Percentiles rank a stretch among this genome's conserved stretches.
Evolutionary conservation across 2,113 vertebrate genomes (phyloP).

Genomic region (Opisthocomus hoazin): DNA sequence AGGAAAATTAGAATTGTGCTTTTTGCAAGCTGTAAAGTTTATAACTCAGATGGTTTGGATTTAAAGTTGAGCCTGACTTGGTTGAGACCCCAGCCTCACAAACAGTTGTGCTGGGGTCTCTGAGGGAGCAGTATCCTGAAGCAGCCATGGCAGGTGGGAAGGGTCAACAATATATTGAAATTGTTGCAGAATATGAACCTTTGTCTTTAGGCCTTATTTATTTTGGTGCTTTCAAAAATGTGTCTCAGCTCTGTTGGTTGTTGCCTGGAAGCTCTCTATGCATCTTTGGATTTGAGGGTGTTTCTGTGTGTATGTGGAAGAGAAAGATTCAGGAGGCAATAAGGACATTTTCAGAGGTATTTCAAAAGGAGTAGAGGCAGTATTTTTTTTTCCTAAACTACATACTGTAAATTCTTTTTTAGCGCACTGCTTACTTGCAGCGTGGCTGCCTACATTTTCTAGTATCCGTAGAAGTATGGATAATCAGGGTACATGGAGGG

Average conservation of each 20-base stretch:
- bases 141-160: background rate
- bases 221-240: background rate
- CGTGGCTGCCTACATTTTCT: background rate
- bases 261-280: background rate
- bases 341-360: background rate
- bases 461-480: background rate
- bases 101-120: background rate
- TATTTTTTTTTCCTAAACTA: background rate
- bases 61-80: background rate
- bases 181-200: background rate
- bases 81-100: background rate
- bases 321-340: background rate
- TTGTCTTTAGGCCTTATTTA: background rate
- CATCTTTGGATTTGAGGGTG: background rate
- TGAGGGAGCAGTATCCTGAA: background rate
- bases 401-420: background rate
- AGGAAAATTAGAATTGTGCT: background rate
- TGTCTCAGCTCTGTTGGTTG: background rate
- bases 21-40: background rate
- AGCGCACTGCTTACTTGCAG: background rate
- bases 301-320: background rate
- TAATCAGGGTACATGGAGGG: background rate
- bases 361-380: background rate
- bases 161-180: background rate
- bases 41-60: background rate